A percentile compares a stretch with the other conserved stretches of the same genome.
phyloP scores from a whole-genome alignment of 2,888 invertebrate species.

The Hofmannophila pseudospretella region DNA sequence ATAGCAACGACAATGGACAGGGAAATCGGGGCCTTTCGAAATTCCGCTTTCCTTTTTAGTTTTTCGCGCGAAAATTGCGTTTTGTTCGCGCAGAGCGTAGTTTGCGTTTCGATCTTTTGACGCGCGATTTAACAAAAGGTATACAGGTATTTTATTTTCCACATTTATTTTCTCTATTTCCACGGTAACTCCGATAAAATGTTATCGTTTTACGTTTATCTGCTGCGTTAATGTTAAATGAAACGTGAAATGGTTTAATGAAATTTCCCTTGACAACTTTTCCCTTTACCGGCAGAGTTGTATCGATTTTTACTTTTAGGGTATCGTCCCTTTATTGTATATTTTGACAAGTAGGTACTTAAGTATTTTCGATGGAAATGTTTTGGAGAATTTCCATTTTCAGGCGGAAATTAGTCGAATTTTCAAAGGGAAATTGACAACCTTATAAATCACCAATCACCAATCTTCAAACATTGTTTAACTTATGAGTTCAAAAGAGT shows the following conservation, averaged over 20 bases:
- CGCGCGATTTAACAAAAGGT: conserved; percentile 11
- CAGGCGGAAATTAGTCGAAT: no score
- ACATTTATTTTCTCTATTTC: neutral
- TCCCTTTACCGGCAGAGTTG: no score
- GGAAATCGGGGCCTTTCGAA: conserved; percentile 66
- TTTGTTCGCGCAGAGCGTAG: conserved; percentile 26
- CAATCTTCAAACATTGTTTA: no score
- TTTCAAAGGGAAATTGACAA: no score
- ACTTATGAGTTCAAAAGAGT: no score
- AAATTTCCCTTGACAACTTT: conserved; percentile 2
- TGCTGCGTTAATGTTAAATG: conserved; percentile 1
- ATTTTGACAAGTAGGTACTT: no score
- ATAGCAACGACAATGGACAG: conserved; percentile 69
- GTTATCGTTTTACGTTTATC: neutral
- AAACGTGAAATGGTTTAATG: conserved; percentile 5
- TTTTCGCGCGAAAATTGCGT: conserved; percentile 49
- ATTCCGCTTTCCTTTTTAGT: conserved; percentile 57
- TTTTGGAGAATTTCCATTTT: no score
- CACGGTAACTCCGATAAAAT: neutral
- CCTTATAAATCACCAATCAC: no score
- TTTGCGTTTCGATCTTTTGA: conserved; percentile 38
- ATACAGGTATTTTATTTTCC: neutral
- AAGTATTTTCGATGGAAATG: no score
- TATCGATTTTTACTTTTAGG: no score
- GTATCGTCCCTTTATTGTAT: no score